Evolutionary conservation across 1,140 invertebrate species (phyloP), one percentile per base, ranked within the genome.

Genomic region (Cyrtorhinus lividipennis): DNA sequence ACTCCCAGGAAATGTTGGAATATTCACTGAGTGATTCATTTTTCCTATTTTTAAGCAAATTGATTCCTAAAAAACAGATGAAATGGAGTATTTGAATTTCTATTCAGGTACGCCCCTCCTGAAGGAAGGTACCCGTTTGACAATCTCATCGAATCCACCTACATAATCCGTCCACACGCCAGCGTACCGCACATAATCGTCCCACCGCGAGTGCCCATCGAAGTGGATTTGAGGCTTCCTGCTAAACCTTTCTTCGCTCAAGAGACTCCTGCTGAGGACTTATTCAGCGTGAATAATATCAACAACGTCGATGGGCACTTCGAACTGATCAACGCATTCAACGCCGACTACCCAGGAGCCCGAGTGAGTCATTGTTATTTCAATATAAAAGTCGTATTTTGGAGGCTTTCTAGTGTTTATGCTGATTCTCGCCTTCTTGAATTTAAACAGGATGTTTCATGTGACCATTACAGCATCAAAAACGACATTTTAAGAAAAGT

Each of bases 121-220:
- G 69, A 69, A 63, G 69, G 69, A 8, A 44, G 46, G 12, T 67
- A 64, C 22, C 63, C 66, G 0, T 66, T 64, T 30, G 64, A 68
- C 56, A 66, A 67, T 24, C 64, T 69, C 20, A 65, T 71, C 1
- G 68, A 71, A 8, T 67, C 68, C 0, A 71, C 69, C 2, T 71
- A 71, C 65, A 63, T 68, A 22, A 68, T 71, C 2, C 22, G 66
- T 13, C 62, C 66, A 8, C 68, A 68, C 2, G 59, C 63, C 24
- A 63, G 56, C 18, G 57, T 44, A 10, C 63, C 56, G 13, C 53
- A 65, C 12, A 60, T 30, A 20, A 26, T 59, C 1, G 22, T 69
- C 1, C 67, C 67, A 18, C 67, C 67, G 10, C 58, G 46, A 24
- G 57, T 59, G 22, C 67, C 68, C 13, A 59, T 65, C 30, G 44